Base-by-base conservation (phyloP, 37 sponge, comb jelly and placozoan species). In the Geodia barretti region DNA sequence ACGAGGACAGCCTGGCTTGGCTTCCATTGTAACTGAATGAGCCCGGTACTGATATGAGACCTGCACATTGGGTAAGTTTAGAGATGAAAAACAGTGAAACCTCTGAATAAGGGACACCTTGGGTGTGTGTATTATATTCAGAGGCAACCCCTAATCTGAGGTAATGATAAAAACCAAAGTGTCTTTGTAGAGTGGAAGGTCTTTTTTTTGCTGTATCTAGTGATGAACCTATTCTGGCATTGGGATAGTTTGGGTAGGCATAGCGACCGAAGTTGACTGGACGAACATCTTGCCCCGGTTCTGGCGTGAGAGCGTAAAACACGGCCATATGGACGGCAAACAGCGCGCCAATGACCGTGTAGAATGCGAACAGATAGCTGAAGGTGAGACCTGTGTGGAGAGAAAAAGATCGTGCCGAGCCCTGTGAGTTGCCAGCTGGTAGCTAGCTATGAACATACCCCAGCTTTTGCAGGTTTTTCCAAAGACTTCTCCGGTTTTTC, bases 231-330 rank as follows among this genome's bases (percentile, higher is more conserved):
- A 92, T 64, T 68, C 76, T 84, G 28, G 72, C 39, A 69, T 92
- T 92, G 0, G 92, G 92, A 64, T 92, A 92, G 74, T 87, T 87
- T 38, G 74, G 61, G 68, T 92, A 92, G 29, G 85, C 88, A 41
- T 84, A 92, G 72, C 40, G 60, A n/a, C 88, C 92, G 76, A 82
- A 88, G 66, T 84, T 84, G 73, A 72, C 58, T 19, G 92, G 92
- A 19, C 40, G 31, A 2, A 41, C 59, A 30, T 47, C 62, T 23
- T 30, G 26, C 2, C 19, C 61, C 35, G 90, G 84, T 35, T 21
- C 40, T 11, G 84, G 87, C 19, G 84, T 79, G 4, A 88, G 41
- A 19, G 65, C 68, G 1, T 80, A 20, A 35, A 87, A 92, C 21
- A 83, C 47, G 0, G 64, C 33, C 25, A 92, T 41, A 42, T 92